These are phyloP conservation scores for Mythimna vitellina DNA, from an alignment of 2,888 invertebrate genomes.

Conservation along the genomic window DNA sequence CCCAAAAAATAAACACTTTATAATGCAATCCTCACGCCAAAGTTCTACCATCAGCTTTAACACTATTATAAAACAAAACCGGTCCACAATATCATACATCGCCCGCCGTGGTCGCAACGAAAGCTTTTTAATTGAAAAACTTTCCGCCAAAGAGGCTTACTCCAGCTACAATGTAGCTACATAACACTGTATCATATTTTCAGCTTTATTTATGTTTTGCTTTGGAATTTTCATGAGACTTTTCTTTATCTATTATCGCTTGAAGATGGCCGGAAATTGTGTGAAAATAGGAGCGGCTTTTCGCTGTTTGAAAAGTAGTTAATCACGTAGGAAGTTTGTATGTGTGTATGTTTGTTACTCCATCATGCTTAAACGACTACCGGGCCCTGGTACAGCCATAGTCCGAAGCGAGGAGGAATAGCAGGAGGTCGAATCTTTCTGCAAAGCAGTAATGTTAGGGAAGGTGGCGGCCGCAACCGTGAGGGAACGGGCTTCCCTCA, in stretches of 20 bases:
- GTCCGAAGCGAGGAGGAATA: no score
- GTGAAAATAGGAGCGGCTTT: neutral
- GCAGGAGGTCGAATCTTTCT: no score
- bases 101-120: slow-evolving; percentile 49
- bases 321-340: neutral
- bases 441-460: no score
- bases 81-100: slow-evolving; percentile 43
- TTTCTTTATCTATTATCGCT: slow-evolving; percentile 28
- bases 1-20: neutral
- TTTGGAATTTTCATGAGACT: slow-evolving; percentile 38
- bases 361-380: no score
- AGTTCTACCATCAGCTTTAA: slow-evolving; percentile 22
- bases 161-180: slow-evolving; percentile 46
- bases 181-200: slow-evolving; percentile 57
- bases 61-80: slow-evolving; percentile 38
- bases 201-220: slow-evolving; percentile 59
- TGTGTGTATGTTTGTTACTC: no score
- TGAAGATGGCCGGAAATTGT: slow-evolving; percentile 1
- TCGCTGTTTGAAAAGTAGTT: neutral
- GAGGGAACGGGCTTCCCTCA: no score
- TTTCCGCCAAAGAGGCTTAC: slow-evolving; percentile 66
- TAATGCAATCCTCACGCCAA: slow-evolving; percentile 4
- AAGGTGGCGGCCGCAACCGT: no score
- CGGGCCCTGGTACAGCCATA: no score
- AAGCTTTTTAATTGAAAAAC: slow-evolving; percentile 70